Conservation (phyloP, 2,113 vertebrate genomes). For the Delphinapterus leucas region DNA sequence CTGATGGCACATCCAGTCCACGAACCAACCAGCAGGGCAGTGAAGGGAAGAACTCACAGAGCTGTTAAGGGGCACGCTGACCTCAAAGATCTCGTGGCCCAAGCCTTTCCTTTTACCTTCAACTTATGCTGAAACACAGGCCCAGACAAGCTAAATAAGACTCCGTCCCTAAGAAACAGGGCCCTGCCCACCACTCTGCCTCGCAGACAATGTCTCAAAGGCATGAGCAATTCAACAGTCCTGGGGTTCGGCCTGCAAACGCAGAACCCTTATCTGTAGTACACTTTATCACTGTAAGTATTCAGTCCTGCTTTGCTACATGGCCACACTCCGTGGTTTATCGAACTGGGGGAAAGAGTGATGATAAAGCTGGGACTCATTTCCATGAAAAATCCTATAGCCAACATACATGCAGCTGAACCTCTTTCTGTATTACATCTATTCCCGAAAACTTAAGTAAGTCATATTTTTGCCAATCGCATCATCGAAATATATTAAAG, state of each 20-base stretch:
- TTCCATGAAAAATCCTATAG: background rate
- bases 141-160: background rate
- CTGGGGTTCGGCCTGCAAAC: background rate
- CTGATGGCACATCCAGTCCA: background rate
- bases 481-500: background rate
- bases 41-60: background rate
- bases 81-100: background rate
- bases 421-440: background rate
- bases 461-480: background rate
- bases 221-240: background rate
- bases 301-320: background rate
- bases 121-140: background rate
- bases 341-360: background rate
- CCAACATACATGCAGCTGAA: fast-evolving
- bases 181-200: background rate
- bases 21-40: too few relatives aligned
- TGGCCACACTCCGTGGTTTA: background rate
- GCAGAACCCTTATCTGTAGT: background rate
- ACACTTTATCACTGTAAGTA: background rate
- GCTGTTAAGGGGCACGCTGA: too few relatives aligned
- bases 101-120: background rate
- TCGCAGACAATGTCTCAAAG: background rate
- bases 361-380: background rate
- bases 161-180: background rate
- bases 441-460: background rate